These are phyloP conservation scores for Pachliopta kotzebuea DNA, from an alignment of 2,888 invertebrate genomes.

Conservation along the genomic window DNA sequence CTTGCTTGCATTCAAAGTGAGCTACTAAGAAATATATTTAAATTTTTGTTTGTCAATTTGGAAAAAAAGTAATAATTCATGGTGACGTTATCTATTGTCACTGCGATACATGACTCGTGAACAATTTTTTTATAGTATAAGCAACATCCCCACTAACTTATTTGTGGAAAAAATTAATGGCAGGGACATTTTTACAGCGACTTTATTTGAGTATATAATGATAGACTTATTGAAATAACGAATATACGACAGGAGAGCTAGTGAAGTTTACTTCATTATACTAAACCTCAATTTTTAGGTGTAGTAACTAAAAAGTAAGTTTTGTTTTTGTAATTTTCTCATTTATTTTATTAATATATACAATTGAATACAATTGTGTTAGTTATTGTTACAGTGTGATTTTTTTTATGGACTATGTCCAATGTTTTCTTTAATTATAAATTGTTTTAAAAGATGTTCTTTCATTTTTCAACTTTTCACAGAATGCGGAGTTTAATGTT, in stretches of 20 bases:
- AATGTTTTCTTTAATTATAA: not conserved
- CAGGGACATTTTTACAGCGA: conserved; percentile 4
- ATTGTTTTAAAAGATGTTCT: not conserved
- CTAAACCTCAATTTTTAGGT: conserved; percentile 1
- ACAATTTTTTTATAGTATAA: conserved; percentile 6
- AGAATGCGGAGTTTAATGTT: conserved; percentile 34
- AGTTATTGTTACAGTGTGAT: conserved; percentile 4
- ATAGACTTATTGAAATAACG: not conserved
- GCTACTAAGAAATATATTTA: not conserved
- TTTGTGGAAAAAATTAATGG: conserved; percentile 11
- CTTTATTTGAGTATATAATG: conserved; percentile 22
- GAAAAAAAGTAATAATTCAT: not conserved
- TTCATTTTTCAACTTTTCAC: not conserved
- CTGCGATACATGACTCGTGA: conserved; percentile 10
- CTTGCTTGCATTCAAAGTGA: not conserved
- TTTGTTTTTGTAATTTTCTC: conserved; percentile 6
- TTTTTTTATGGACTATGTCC: not conserved
- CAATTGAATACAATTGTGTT: not conserved
- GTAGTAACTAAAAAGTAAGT: conserved; percentile 7
- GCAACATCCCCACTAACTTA: conserved; percentile 17
- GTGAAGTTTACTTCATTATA: conserved; percentile 7
- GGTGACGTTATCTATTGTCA: conserved; percentile 9
- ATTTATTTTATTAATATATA: not conserved
- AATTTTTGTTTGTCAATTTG: not conserved
- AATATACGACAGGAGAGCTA: conserved; percentile 8